phyloP scores from a whole-genome alignment of 1,140 invertebrate genomes.

The Platyura marginata region DNA sequence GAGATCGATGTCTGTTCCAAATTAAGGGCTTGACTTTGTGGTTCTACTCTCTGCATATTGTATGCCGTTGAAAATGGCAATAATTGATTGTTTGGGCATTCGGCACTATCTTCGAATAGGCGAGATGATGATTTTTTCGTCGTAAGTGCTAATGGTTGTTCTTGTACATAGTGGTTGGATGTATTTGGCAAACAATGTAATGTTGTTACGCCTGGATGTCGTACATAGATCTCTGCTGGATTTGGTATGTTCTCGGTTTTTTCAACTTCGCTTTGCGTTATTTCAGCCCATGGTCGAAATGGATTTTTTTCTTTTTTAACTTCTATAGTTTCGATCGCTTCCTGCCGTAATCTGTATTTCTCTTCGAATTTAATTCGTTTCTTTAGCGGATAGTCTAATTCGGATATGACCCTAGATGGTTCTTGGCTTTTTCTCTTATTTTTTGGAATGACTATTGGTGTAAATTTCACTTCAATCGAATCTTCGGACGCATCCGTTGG shows the following conservation, averaged over 20 bases:
- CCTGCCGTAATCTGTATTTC: conserved; percentile 11
- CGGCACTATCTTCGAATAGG: neutral
- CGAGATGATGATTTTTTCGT: conserved; percentile 7
- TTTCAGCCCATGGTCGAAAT: conserved; percentile 34
- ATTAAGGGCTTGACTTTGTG: no score
- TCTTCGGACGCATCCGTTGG: conserved; percentile 51
- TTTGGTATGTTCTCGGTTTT: conserved; percentile 11
- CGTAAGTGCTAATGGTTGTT: conserved; percentile 17
- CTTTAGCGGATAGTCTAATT: conserved; percentile 35
- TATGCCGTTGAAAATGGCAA: neutral
- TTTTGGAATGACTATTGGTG: conserved; percentile 38
- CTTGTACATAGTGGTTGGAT: conserved; percentile 13
- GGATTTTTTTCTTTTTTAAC: conserved; percentile 16
- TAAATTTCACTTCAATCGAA: conserved; percentile 45
- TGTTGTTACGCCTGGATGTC: conserved; percentile 26
- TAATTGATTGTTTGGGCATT: neutral
- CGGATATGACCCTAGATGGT: conserved; percentile 31
- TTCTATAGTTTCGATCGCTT: conserved; percentile 16
- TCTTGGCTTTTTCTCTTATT: conserved; percentile 55
- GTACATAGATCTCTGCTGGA: conserved; percentile 19
- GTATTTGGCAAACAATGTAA: conserved; percentile 14
- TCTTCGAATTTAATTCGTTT: conserved; percentile 38
- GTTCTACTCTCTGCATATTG: neutral
- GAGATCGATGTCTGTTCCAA: neutral
- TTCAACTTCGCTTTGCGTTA: conserved; percentile 12